Evolutionary conservation across 2,113 vertebrate genomes (phyloP).

Genomic region (Chascanopsetta lugubris): DNA sequence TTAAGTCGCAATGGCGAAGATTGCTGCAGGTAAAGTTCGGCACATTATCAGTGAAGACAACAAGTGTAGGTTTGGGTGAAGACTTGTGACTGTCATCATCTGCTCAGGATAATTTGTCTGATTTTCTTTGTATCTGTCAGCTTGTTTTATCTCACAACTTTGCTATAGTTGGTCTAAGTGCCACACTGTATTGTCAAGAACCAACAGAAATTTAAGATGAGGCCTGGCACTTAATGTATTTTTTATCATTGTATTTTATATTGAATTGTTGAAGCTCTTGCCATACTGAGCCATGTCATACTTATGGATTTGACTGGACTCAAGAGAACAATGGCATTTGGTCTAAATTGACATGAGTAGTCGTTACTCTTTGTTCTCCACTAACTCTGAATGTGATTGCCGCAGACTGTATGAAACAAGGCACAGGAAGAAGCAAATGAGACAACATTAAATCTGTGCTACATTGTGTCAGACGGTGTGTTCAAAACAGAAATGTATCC

Average conservation of each 20-base stretch:
- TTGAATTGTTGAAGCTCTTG: neutral
- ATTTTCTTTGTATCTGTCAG: no score
- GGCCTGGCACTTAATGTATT: neutral
- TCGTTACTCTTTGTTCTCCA: neutral
- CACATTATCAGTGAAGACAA: no score
- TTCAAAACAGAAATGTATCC: slow-evolving; percentile 61
- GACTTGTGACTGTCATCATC: no score
- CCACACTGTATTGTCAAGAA: no score
- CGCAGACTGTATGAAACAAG: neutral
- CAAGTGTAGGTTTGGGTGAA: no score
- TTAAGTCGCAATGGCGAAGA: no score
- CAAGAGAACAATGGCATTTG: no score
- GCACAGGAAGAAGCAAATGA: slow-evolving; percentile 20
- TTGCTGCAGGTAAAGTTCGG: no score
- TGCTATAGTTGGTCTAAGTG: no score
- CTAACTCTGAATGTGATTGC: slow-evolving; percentile 5
- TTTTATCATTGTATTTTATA: neutral
- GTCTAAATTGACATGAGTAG: neutral
- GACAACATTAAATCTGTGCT: slow-evolving; percentile 8
- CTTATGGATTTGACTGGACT: no score
- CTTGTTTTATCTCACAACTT: no score
- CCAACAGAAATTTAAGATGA: neutral
- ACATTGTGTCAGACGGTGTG: slow-evolving; percentile 21
- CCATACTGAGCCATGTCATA: neutral
- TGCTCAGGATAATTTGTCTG: no score